A percentile compares a stretch with the other conserved stretches of the same genome.
These are phyloP conservation scores for Microcebus jonahi DNA, from an alignment of 2,113 vertebrate species.

Conservation along the genomic window DNA sequence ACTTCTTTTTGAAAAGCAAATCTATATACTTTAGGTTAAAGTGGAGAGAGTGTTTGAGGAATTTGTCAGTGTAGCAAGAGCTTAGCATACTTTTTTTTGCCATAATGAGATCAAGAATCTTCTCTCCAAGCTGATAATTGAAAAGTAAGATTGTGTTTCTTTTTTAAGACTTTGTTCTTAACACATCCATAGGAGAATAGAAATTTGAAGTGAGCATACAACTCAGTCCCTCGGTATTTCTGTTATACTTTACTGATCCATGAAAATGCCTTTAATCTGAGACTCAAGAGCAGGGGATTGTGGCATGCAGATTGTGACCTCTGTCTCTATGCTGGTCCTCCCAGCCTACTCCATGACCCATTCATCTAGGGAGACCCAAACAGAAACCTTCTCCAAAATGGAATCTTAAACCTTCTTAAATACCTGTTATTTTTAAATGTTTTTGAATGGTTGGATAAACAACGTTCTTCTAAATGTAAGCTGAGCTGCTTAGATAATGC, in stretches of 20 bases:
- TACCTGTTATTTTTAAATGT: background rate
- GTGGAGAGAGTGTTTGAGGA: background rate
- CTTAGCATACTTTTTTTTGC: background rate
- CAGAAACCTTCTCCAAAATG: background rate
- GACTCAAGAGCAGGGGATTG: background rate
- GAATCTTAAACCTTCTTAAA: background rate
- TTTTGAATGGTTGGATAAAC: background rate
- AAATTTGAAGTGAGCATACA: background rate
- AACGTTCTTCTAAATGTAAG: background rate
- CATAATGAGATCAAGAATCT: background rate
- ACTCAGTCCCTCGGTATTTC: background rate
- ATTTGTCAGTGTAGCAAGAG: background rate
- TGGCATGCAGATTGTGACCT: background rate
- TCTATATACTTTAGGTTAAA: background rate
- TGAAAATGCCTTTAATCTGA: background rate
- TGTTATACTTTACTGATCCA: background rate
- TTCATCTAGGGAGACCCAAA: background rate
- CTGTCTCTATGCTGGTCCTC: background rate
- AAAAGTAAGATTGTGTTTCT: background rate
- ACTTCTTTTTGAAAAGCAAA: background rate
- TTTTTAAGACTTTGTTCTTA: background rate
- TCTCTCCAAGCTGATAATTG: background rate
- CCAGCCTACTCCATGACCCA: accelerated
- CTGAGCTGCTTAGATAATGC: background rate
- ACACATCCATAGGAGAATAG: background rate